Base-by-base conservation (phyloP, 2,797 vertebrate species). In the Dromococcyx pavoninus region DNA sequence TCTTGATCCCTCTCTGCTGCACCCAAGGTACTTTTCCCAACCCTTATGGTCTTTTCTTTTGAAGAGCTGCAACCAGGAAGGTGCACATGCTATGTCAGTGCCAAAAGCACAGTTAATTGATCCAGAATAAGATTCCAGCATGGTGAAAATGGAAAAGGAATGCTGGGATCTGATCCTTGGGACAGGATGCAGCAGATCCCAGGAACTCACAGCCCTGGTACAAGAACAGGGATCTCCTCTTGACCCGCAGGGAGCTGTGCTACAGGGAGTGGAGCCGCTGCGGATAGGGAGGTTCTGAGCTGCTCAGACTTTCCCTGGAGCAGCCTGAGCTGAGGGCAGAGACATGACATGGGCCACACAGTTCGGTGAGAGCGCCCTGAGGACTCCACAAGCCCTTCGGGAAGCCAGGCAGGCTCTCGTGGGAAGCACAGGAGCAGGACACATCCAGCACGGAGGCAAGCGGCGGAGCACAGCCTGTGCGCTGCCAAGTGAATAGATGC, bases 401-500 rank as follows among this genome's bases (percentile, higher is more conserved):
- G 57, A 37, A 53, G 53, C 48, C 1, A 3, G 43, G 57, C 39
- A 5, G 27, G 70, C 85, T 67, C 32, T 9, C 1, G n/a, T 8
- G 83, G 88, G 80, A 60, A 88, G 92, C 24, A 0, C 44, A 2
- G 95, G 82, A 81, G 92, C 74, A 4, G 58, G 70, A 71, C 54
- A 9, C 85, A 23, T 3, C 6, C 41, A 27, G 69, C 66, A 9
- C n/a, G 1, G 80, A 86, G 85, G 11, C 39, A 5, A 11, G 62
- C 73, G 53, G 41, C 3, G n/a, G 21, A 56, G 93, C 81, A 4
- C 87, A 67, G 23, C 88, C 56, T 3, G 58, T 94, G 35, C 10
- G 48, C 94, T 69, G 67, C 96, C 95, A 89, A 95, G 81, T 73
- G 67, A 95, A 95, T 84, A 88, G 95, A 97, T n/a, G 84, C 85